Conservation (phyloP, 1,140 invertebrate genomes). For the Magallana ariakensis region DNA sequence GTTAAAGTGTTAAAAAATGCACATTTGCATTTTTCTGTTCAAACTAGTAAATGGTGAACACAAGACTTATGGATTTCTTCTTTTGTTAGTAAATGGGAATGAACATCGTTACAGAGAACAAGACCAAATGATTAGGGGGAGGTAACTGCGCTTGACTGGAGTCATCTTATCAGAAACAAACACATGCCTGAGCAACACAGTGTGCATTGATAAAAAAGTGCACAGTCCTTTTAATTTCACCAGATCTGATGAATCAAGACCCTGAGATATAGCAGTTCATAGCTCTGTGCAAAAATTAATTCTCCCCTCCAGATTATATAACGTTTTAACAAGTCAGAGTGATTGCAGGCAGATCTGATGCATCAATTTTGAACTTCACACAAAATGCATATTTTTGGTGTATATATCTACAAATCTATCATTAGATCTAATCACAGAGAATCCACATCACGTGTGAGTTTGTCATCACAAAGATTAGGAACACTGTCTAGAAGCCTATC, state of each 20-base stretch:
- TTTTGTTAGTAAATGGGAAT: conserved; percentile 36
- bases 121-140: background rate
- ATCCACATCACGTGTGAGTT: conserved; percentile 26
- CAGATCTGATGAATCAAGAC: conserved; percentile 29
- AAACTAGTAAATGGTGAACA: conserved; percentile 19
- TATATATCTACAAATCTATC: conserved; percentile 30
- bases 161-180: background rate
- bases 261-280: conserved; percentile 32
- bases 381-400: conserved; percentile 31
- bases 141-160: conserved; percentile 22
- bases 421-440: conserved; percentile 34
- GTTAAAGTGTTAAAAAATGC: conserved; percentile 19
- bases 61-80: conserved; percentile 20
- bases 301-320: conserved; percentile 27
- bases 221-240: conserved; percentile 32
- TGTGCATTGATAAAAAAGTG: conserved; percentile 25
- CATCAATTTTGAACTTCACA: conserved; percentile 3
- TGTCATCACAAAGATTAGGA: conserved; percentile 36
- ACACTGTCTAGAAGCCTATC: conserved; percentile 33
- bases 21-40: background rate
- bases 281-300: conserved; percentile 23
- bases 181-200: conserved; percentile 30
- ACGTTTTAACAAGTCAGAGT: conserved; percentile 20
- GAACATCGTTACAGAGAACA: conserved; percentile 9
- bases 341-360: conserved; percentile 35